phyloP scores from a whole-genome alignment of 2,888 invertebrate species.

The Blera fallax region DNA sequence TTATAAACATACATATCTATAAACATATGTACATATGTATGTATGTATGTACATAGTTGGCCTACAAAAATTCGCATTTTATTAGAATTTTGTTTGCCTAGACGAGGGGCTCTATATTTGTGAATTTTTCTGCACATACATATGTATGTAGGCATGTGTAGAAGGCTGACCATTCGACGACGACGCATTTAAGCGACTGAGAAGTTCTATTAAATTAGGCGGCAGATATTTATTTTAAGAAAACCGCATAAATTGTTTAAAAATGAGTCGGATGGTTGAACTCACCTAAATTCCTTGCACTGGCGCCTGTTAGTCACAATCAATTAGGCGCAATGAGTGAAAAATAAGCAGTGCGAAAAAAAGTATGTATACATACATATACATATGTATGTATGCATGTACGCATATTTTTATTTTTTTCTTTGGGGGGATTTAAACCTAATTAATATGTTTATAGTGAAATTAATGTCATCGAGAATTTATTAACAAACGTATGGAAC shows the following conservation, averaged over 20 bases:
- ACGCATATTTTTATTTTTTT: neutral
- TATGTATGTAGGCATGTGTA: constrained; percentile 7
- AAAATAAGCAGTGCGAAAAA: constrained; percentile 39
- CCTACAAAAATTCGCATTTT: constrained; percentile 34
- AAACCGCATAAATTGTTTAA: constrained; percentile 30
- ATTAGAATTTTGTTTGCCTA: neutral
- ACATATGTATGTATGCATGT: no score
- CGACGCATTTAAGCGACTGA: constrained; percentile 16
- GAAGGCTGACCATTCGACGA: constrained; percentile 16
- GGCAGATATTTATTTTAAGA: constrained; percentile 52
- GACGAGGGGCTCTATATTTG: neutral
- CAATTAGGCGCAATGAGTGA: constrained; percentile 43
- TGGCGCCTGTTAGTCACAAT: constrained; percentile 63
- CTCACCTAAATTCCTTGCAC: constrained; percentile 42
- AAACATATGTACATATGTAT: no score
- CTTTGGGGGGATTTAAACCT: neutral
- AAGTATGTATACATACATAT: no score
- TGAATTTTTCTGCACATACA: constrained; percentile 1
- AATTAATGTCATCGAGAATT: neutral
- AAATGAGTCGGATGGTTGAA: constrained; percentile 50
- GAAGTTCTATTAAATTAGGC: constrained; percentile 31
- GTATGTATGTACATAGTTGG: constrained; percentile 38
- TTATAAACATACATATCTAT: no score
- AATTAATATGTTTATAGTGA: constrained; percentile 4
- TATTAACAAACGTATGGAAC: neutral